Percentiles rank a stretch among this genome's conserved stretches.
These are phyloP conservation scores for Carpatolechia fugitivella DNA, from an alignment of 2,888 invertebrate genomes.

Conservation along the genomic window DNA sequence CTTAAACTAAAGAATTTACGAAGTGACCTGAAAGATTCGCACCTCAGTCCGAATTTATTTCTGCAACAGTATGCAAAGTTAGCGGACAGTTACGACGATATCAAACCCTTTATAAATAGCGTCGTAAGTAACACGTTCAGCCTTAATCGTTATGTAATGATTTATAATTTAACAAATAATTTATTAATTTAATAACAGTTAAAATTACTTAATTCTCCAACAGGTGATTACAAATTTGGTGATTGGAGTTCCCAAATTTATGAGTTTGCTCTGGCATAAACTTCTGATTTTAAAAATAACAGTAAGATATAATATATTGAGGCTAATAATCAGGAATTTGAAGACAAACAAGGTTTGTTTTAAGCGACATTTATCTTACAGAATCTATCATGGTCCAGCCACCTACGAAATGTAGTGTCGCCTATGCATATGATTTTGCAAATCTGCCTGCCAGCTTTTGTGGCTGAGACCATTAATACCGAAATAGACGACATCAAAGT, in stretches of 20 bases:
- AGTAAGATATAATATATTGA: too few species aligned
- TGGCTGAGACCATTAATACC: slow-evolving; percentile 5
- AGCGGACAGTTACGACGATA: slow-evolving; percentile 11
- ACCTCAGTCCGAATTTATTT: background rate
- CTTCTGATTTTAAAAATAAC: background rate
- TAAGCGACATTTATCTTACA: too few species aligned
- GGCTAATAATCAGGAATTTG: too few species aligned
- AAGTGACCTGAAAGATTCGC: background rate
- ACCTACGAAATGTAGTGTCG: background rate
- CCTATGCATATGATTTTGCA: background rate
- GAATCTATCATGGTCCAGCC: background rate
- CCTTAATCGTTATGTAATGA: too few species aligned
- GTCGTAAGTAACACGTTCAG: slow-evolving; percentile 6
- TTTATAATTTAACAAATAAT: too few species aligned
- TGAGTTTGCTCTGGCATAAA: background rate
- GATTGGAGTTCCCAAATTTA: background rate
- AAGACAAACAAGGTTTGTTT: too few species aligned
- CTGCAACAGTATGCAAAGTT: slow-evolving; percentile 3
- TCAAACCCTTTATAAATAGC: slow-evolving; percentile 1
- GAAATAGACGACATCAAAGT: slow-evolving; percentile 10
- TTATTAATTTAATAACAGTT: too few species aligned
- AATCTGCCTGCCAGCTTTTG: slow-evolving; percentile 3
- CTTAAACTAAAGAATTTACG: background rate
- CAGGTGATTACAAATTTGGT: background rate
- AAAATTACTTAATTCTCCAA: too few species aligned